Evolutionary conservation across 2,888 invertebrate genomes (phyloP), one percentile per base, ranked within the genome.

Genomic region (Phyllotreta cruciferae): DNA sequence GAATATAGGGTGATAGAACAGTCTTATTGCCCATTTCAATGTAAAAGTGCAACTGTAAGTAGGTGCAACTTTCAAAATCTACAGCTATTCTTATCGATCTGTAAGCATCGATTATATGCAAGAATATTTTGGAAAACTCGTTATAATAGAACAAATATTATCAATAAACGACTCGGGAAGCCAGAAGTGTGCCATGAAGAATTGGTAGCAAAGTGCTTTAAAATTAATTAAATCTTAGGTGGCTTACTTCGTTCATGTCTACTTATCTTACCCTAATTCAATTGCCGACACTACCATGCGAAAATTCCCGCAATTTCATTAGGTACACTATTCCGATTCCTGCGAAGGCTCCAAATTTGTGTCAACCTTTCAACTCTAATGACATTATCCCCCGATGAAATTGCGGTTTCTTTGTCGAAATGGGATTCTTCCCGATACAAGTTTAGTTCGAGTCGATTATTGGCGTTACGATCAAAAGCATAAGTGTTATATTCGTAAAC

Each of bases 261-360:
- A 57, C 56, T 57, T 49, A 57, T 49, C 56, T 57, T 38, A 38
- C 37, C 56, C 47, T 49, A 47, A 57, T 57, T 57, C n/a, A 57
- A 57, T 57, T 49, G 37, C 35, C 14, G 11, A 38, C 56, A 49
- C 49, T 57, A 57, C 47, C 24, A 10, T 37, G 56, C 56, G 47
- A 49, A 57, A 49, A 49, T 49, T 37, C 49, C 56, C 38, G 36
- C 45, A 57, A 57, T 57, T 57, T 57, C 56, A 38, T 57, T 57
- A 53, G 5, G 9, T 39, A 49, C 39, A 49, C 56, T 49, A 57
- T 57, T 57, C 37, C 49, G 56, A 57, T 57, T 57, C 14, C 56
- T n/a, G 37, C 49, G 39, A 47, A 57, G 56, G 56, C 6, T 10
- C 11, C 47, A 24, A 57, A 57, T 49, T 57, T 57, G 47, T 49